These are phyloP conservation scores for Brenthis daphne DNA, from an alignment of 2,888 invertebrate species.

Conservation along the genomic window DNA sequence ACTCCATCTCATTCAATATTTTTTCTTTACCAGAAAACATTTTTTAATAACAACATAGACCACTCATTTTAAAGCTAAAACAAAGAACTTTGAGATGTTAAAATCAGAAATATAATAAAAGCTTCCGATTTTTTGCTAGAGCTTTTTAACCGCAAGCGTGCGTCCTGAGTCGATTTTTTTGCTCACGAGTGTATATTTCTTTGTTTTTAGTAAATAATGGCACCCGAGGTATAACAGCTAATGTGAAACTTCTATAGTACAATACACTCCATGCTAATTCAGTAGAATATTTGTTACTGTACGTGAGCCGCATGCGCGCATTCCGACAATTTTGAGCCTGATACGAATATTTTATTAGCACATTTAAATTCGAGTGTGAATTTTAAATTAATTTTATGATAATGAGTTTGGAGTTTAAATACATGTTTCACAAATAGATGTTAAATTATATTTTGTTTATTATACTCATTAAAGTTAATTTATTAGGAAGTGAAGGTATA, in stretches of 20 bases:
- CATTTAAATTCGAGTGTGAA: slow-evolving; percentile 15
- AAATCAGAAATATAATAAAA: too few relatives aligned
- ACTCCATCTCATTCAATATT: too few relatives aligned
- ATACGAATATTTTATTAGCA: slow-evolving; percentile 23
- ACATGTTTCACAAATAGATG: slow-evolving; percentile 8
- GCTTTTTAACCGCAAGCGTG: too few relatives aligned
- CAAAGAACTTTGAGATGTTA: too few relatives aligned
- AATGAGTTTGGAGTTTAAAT: slow-evolving; percentile 4
- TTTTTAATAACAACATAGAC: too few relatives aligned
- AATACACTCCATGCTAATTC: slow-evolving; percentile 1
- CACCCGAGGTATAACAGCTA: background rate
- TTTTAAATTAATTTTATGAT: slow-evolving; percentile 16
- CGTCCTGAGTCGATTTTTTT: too few relatives aligned
- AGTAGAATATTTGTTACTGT: slow-evolving; percentile 18
- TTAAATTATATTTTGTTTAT: background rate
- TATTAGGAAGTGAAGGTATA: background rate
- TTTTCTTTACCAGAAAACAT: too few relatives aligned
- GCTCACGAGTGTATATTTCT: too few relatives aligned
- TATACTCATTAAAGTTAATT: background rate
- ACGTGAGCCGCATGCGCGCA: slow-evolving; percentile 15
- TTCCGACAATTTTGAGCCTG: slow-evolving; percentile 20
- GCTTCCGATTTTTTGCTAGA: too few relatives aligned
- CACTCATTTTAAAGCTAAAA: too few relatives aligned
- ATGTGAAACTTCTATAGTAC: background rate
- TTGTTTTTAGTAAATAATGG: background rate